A percentile compares a stretch with the other conserved stretches of the same genome.
These are phyloP conservation scores for Odobenus rosmarus DNA, from an alignment of 2,113 vertebrate species.

Conservation along the genomic window DNA sequence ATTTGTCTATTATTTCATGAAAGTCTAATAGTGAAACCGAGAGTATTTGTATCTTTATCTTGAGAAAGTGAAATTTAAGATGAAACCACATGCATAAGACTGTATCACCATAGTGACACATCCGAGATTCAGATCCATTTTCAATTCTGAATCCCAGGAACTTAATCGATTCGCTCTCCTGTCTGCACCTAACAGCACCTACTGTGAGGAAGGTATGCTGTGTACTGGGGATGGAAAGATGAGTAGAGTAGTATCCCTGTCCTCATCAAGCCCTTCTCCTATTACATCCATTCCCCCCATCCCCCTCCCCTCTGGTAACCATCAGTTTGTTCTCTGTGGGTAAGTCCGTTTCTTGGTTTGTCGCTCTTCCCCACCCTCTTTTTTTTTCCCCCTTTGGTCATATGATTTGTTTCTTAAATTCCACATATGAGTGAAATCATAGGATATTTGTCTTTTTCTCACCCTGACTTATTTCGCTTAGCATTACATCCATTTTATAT, in stretches of 20 bases:
- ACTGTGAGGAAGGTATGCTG: not conserved
- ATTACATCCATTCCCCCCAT: not conserved
- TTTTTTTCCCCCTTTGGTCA: not conserved
- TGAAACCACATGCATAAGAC: not conserved
- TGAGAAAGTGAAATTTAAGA: conserved; percentile 17
- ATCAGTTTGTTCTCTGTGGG: not conserved
- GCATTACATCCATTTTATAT: not conserved
- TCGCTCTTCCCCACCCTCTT: not conserved
- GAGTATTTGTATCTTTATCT: not conserved
- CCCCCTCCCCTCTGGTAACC: not conserved
- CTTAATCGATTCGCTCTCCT: not conserved
- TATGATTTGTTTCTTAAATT: not conserved
- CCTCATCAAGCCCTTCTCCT: not conserved
- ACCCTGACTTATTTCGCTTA: not conserved
- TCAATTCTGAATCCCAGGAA: not conserved
- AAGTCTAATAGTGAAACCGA: not conserved
- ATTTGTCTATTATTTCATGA: not conserved
- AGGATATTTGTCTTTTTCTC: not conserved
- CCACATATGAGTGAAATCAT: not conserved
- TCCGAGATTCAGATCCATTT: not conserved
- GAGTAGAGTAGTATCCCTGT: not conserved
- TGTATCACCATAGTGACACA: not conserved
- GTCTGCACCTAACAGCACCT: not conserved
- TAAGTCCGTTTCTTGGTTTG: not conserved
- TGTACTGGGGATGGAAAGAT: not conserved